These are phyloP conservation scores for Pantala flavescens DNA, from an alignment of 1,140 invertebrate genomes.

Conservation along the genomic window DNA sequence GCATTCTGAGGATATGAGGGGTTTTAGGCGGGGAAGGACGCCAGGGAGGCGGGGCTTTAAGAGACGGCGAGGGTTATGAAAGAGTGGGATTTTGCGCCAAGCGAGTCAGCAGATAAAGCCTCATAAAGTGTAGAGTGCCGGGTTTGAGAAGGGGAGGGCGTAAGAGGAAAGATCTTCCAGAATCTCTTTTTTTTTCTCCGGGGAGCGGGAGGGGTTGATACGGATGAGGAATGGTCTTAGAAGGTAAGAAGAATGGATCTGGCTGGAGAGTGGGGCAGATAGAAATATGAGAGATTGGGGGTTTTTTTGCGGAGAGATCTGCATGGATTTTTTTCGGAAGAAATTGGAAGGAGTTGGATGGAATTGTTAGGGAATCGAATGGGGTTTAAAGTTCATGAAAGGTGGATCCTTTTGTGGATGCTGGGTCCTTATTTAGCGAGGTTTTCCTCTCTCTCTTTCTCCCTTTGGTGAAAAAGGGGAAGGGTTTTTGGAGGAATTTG, in stretches of 20 bases:
- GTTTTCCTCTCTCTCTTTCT: too few species aligned
- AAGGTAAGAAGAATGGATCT: neutral
- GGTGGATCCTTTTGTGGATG: too few species aligned
- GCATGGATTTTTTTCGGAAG: too few species aligned
- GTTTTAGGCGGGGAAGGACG: neutral
- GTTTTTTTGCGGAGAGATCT: too few species aligned
- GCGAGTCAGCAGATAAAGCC: conserved; percentile 1
- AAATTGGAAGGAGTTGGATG: too few species aligned
- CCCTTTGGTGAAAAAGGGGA: too few species aligned
- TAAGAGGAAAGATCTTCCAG: neutral
- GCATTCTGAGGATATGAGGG: conserved; percentile 3
- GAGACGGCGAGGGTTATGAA: conserved; percentile 3
- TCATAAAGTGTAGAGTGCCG: neutral
- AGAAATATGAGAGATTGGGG: neutral
- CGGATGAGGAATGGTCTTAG: neutral
- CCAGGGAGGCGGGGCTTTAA: neutral
- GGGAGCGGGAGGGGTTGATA: neutral
- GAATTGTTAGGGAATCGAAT: too few species aligned
- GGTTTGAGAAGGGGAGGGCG: neutral
- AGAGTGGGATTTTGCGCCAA: neutral
- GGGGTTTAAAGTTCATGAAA: too few species aligned
- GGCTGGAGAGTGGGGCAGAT: neutral
- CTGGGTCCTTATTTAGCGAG: too few species aligned
- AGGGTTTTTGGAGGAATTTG: too few species aligned
- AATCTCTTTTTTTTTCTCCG: neutral